Evolutionary conservation across 2,888 invertebrate genomes (phyloP).

Genomic region (Gastrophysa polygoni): DNA sequence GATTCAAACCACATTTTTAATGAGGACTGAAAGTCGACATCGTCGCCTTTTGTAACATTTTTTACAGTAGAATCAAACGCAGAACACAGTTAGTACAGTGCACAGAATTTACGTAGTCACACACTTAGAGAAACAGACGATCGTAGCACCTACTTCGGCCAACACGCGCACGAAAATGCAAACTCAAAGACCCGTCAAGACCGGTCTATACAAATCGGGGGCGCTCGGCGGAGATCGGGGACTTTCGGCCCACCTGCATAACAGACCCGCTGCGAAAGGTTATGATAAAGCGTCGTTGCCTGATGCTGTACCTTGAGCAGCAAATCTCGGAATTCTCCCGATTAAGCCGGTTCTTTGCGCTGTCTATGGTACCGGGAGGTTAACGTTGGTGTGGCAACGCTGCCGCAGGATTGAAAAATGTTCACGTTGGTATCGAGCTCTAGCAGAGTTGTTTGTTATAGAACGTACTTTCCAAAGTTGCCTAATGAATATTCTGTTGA

Average conservation of each 20-base stretch:
- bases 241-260: conserved; percentile 61
- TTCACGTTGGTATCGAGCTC: conserved; percentile 31
- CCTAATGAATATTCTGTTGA: conserved; percentile 31
- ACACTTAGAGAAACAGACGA: conserved; percentile 29
- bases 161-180: conserved; percentile 42
- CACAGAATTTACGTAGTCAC: conserved; percentile 33
- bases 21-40: conserved; percentile 54
- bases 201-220: conserved; percentile 54
- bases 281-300: conserved; percentile 45
- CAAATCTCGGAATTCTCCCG: not conserved
- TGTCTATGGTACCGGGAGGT: not conserved
- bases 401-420: conserved; percentile 27
- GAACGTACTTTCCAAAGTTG: conserved; percentile 34
- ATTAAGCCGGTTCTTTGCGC: not conserved
- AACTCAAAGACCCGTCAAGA: conserved; percentile 44
- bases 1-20: conserved; percentile 60
- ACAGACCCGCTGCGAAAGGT: conserved; percentile 56
- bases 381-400: conserved; percentile 12
- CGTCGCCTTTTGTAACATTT: conserved; percentile 58
- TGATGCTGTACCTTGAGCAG: not conserved
- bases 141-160: conserved; percentile 37
- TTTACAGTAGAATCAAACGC: conserved; percentile 35
- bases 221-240: conserved; percentile 54
- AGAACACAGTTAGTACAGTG: conserved; percentile 19
- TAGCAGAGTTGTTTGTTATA: conserved; percentile 32